Evolutionary conservation across 2,113 vertebrate species (phyloP), one percentile per base, ranked within the genome.

Genomic region (Bujurquina vittata): DNA sequence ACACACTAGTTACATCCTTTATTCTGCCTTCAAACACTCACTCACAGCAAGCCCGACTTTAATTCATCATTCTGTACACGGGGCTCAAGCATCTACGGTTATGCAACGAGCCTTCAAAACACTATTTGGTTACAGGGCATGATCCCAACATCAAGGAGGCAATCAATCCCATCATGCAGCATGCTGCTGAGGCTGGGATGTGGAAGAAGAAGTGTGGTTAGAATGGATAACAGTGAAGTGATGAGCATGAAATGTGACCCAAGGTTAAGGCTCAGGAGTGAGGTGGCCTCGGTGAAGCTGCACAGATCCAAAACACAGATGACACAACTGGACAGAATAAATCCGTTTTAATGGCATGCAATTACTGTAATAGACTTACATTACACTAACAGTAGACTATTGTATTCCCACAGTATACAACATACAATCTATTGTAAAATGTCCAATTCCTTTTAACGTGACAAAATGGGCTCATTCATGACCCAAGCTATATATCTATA

Each of bases 161-260:
- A 73, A 90, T 91, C 87, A 84, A 84, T 93, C 92, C 88, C 90
- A 81, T 87, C 83, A 83, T 89, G 87, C 77, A 87, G 14, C 46
- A 54, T 33, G 67, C 2, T 69, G 86, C 12, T 10, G 75, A 63
- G 35, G 81, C n/a, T 58, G 60, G 62, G 29, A 56, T 76, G 56
- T 49, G 57, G 52, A 9, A 43, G 74, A 84, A 60, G 74, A 77
- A 73, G 46, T 35, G 56, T 79, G 79, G 62, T 46, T 43, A 2
- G 76, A 87, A 56, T 49, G 31, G 59, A 87, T 76, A 60, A 79
- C 52, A 29, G 80, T 40, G 11, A 82, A 77, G 46, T 35, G 81
- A 88, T 17, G 26, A 55, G 18, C 22, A 52, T 76, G 80, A 80
- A 85, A 84, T 46, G n/a, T 59, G 86, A 90, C 81, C 65, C 46